Base-by-base conservation (phyloP, 2,113 vertebrate species). In the Ploceus nigricollis region DNA sequence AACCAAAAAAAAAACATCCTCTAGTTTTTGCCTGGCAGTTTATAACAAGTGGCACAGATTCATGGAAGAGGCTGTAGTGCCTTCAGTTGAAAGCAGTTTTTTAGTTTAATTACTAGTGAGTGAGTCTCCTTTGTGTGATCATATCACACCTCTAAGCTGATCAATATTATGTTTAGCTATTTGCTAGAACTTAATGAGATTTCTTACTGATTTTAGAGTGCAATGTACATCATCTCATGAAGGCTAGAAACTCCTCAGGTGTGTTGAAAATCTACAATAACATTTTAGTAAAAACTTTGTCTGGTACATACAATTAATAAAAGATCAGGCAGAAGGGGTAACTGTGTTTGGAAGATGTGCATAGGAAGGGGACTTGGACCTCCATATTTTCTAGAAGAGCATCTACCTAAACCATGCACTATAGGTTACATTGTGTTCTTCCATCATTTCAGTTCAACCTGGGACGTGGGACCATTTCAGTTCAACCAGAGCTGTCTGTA, bases 401-500 rank as follows among this genome's bases (percentile, higher is more conserved):
- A 2, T n/a, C 27, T 68, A 2, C 24, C 33, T 72, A 13, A 77
- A 27, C 15, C 2, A 12, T 45, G 1, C 1, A 0, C 27, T 13
- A 3, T 58, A 33, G 25, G 9, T 66, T 66, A 22, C 5, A 1
- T 4, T 40, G 17, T 84, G 33, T 44, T 84, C 44, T 85, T 92
- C 14, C 24, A n/a, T 45, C 30, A 31, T 39, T 92, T 47, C 23
- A 16, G 11, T n/a, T 76, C 19, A 72, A 48, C 0, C 0, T n/a
- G 27, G 21, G 24, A 40, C n/a, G n/a, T n/a, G n/a, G n/a, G n/a
- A n/a, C n/a, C 30, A 31, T 39, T 92, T 47, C 23, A 16, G 11
- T n/a, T 76, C 19, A 72, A 48, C 0, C 0, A 40, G 39, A 47
- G 21, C 22, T 3, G 1, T 82, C 33, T 68, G 3, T 47, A 35